Base-by-base conservation (phyloP, 2,113 vertebrate species). In the Thamnophis sirtalis region DNA sequence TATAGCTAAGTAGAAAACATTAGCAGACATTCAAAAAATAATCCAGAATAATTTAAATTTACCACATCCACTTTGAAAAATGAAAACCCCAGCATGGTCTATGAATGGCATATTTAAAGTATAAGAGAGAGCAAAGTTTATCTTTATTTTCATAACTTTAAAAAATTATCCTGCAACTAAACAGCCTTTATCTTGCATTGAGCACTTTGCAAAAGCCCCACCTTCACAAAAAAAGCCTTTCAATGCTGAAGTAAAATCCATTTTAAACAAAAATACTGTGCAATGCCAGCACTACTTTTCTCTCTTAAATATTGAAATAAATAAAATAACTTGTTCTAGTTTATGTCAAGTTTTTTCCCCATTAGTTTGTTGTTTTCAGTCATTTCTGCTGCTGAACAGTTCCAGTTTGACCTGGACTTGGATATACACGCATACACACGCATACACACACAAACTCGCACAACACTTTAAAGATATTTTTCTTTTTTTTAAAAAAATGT, bases 301-400 rank as follows among this genome's bases (percentile, higher is more conserved):
- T 96, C 95, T 97, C 94, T 98, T 97, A 98, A 97, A 98, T 98
- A 98, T 96, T 1, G 96, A 98, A 98, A 97, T 98, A 98, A 98
- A 98, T 98, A 98, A 98, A 97, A 98, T 97, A 98, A 95, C 88
- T 96, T 96, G 95, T 95, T 91, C 84, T 87, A 50, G 93, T 97
- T 96, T 96, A 88, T 97, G 94, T 96, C 95, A 95, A 92, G n/a
- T 94, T 93, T 97, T 94, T 94, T 28, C 94, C 96, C 3, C 43
- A n/a, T 86, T 50, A 38, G 43, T 86, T 49, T 89, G 68, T 93
- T 84, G 51, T 97, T 90, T 97, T 97, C 96, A 96, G 96, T 97
- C 96, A 95, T 93, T 97, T 97, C 95, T 97, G 96, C 21, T 80
- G 96, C 94, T 96, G 97, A 97, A 95, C 92, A 95, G 93, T 97